These are phyloP conservation scores for Agrypnia vestita DNA, from an alignment of 1,140 invertebrate genomes.

Conservation along the genomic window DNA sequence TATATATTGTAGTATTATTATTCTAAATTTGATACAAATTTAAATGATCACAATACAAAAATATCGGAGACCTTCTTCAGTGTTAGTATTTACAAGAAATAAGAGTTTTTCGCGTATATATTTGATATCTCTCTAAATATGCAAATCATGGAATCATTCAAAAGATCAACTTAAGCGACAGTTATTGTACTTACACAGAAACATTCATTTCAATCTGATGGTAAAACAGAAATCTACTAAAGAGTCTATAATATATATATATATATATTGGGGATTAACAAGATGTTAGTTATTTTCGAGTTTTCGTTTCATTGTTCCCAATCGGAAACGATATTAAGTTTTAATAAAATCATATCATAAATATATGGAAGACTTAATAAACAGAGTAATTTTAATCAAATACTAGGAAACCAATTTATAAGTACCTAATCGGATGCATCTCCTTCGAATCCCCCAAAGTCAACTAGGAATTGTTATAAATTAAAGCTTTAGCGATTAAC, in stretches of 20 bases:
- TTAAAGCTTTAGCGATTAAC: constrained; percentile 41
- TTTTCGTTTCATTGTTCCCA: not conserved
- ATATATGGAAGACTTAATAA: constrained; percentile 32
- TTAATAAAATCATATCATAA: constrained; percentile 17
- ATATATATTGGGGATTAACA: too few relatives aligned
- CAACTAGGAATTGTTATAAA: constrained; percentile 22
- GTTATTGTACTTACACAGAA: too few relatives aligned
- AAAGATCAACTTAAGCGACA: too few relatives aligned
- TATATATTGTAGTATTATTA: constrained; percentile 32
- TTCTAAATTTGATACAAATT: constrained; percentile 44
- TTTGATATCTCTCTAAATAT: too few relatives aligned
- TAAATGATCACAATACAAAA: constrained; percentile 43
- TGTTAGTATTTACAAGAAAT: constrained; percentile 26
- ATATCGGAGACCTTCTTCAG: constrained; percentile 25
- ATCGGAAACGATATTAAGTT: not conserved
- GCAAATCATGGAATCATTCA: too few relatives aligned
- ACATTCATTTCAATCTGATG: too few relatives aligned
- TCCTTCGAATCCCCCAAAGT: constrained; percentile 16
- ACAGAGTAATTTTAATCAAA: constrained; percentile 13
- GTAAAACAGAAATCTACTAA: too few relatives aligned
- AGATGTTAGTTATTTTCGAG: too few relatives aligned
- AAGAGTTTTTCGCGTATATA: not conserved
- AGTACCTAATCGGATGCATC: not conserved
- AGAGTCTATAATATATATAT: too few relatives aligned
- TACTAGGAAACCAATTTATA: not conserved